phyloP scores from a whole-genome alignment of 1,140 invertebrate genomes.

The Notospermus geniculatus region DNA sequence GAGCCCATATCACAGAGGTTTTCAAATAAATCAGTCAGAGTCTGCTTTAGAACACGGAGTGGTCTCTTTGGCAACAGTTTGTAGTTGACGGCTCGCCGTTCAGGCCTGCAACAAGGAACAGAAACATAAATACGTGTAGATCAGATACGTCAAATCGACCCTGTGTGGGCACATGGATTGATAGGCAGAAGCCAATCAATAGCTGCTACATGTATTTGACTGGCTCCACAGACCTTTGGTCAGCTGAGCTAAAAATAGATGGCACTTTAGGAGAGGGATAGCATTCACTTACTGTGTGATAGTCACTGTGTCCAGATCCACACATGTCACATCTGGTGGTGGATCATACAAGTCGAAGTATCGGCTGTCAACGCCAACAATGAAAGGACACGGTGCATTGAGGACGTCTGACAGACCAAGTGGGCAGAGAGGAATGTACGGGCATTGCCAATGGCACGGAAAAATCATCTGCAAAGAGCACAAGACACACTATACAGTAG shows the following conservation, averaged over 20 bases:
- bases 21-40: constrained; percentile 68
- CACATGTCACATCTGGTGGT: constrained; percentile 92
- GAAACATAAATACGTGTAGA: constrained; percentile 10
- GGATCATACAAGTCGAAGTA: constrained; percentile 98
- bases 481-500: background rate
- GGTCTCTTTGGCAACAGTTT: constrained; percentile 90
- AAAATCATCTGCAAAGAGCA: constrained; percentile 73
- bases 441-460: constrained; percentile 99
- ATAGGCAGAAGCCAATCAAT: constrained; percentile 25
- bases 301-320: constrained; percentile 97
- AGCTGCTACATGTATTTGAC: background rate
- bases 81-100: constrained; percentile 77
- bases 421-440: constrained; percentile 98
- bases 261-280: no score
- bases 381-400: constrained; percentile 93
- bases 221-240: no score
- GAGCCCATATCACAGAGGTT: constrained; percentile 52
- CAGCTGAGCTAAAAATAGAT: no score
- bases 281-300: constrained; percentile 58
- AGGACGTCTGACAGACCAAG: constrained; percentile 80
- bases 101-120: constrained; percentile 65
- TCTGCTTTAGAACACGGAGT: constrained; percentile 72
- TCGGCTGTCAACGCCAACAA: constrained; percentile 78
- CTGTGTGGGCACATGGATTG: no score
- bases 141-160: no score